Evolutionary conservation across 2,888 invertebrate genomes (phyloP).

Genomic region (Lysandra bellargus): DNA sequence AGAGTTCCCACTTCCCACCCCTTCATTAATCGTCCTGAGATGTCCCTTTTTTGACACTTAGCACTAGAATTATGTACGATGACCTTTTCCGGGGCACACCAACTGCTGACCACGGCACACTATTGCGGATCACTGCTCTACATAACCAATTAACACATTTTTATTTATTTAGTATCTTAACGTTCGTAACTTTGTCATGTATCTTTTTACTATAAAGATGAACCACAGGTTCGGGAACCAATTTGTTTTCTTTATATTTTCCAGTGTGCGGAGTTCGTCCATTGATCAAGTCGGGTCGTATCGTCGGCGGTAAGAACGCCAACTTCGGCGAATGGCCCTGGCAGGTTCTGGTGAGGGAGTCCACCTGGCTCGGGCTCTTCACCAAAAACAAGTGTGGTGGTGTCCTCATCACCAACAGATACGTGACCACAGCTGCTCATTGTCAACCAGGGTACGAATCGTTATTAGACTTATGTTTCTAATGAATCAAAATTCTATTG

Average conservation of each 20-base stretch:
- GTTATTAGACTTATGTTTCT: neutral
- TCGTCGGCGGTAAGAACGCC: conserved; percentile 94
- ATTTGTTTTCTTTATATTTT: conserved; percentile 7
- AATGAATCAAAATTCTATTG: too few relatives aligned
- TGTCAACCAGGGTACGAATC: conserved; percentile 92
- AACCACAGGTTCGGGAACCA: too few relatives aligned
- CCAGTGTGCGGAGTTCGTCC: conserved; percentile 94
- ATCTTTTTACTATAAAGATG: neutral
- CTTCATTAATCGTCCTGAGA: too few relatives aligned
- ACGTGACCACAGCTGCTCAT: conserved; percentile 95
- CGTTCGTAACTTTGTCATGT: neutral
- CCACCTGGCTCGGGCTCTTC: conserved; percentile 95
- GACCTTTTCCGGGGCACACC: too few relatives aligned
- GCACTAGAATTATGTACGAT: too few relatives aligned
- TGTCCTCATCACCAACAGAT: conserved; percentile 92
- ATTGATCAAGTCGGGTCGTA: conserved; percentile 87
- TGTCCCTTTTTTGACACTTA: too few relatives aligned
- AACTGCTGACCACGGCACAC: too few relatives aligned
- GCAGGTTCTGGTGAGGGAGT: conserved; percentile 95
- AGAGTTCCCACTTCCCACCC: too few relatives aligned
- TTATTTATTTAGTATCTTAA: neutral
- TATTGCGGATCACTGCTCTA: too few relatives aligned
- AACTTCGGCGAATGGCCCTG: conserved; percentile 95
- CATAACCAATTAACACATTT: neutral
- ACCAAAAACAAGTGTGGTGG: conserved; percentile 98